Conservation (phyloP, 2,888 invertebrate genomes). For the Scrobipalpa costella region DNA sequence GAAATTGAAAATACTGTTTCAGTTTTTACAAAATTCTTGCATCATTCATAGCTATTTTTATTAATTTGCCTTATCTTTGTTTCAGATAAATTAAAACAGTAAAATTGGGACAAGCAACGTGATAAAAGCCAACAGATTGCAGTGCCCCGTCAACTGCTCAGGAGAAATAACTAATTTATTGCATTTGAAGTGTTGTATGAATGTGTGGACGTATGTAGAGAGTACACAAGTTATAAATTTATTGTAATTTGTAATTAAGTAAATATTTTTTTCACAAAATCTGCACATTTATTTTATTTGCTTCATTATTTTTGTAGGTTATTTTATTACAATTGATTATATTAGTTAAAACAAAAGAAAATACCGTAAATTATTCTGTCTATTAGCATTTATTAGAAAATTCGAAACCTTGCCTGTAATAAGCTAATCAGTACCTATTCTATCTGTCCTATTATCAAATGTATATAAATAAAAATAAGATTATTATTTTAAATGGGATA, state of each 20-base stretch:
- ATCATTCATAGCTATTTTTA: neutral
- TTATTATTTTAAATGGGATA: too few relatives aligned
- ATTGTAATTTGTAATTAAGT: slow-evolving; percentile 59
- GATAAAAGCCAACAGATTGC: neutral
- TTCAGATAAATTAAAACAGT: slow-evolving; percentile 12
- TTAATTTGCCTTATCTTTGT: neutral
- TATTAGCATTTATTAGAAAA: too few relatives aligned
- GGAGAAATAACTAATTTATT: slow-evolving; percentile 22
- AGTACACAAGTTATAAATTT: slow-evolving; percentile 62
- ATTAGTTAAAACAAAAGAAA: too few relatives aligned
- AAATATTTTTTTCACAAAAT: slow-evolving; percentile 59
- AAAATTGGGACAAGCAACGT: slow-evolving; percentile 6
- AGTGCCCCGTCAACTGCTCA: neutral
- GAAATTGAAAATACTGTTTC: neutral
- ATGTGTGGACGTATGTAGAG: slow-evolving; percentile 48
- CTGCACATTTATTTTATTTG: slow-evolving; percentile 37
- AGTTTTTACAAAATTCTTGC: neutral
- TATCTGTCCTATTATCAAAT: too few relatives aligned
- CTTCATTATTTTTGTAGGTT: neutral
- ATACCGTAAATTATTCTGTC: too few relatives aligned
- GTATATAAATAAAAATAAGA: too few relatives aligned
- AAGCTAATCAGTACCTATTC: too few relatives aligned
- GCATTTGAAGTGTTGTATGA: slow-evolving; percentile 28
- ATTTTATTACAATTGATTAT: too few relatives aligned
- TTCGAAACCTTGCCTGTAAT: too few relatives aligned